Base-by-base conservation (phyloP, 2,113 vertebrate genomes). In the Nothocercus nigrocapillus region DNA sequence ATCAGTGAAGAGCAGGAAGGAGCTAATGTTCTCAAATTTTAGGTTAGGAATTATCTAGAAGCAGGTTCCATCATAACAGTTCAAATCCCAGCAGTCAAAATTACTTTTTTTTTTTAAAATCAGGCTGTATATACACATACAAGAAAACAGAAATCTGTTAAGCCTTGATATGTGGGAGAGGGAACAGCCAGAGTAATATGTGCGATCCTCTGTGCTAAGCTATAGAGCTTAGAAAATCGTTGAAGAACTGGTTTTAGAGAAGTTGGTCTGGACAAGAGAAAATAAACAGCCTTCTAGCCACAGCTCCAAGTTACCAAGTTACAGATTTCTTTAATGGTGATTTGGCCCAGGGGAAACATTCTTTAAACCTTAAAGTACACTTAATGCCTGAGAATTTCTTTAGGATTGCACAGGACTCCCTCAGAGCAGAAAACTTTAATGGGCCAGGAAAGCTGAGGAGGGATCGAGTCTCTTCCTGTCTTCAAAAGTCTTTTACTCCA, bases 171-270 rank as follows among this genome's bases (percentile, higher is more conserved):
- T 4, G 45, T 9, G 56, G 49, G 44, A 85, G 56, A 51, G 10
- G 62, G 27, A 36, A n/a, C 5, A n/a, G 59, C 38, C 45, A 56
- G 61, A 49, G 25, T 8, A 16, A 45, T 11, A n/a, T 13, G 16
- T 27, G 8, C 0, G 0, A 45, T 8, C 9, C n/a, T 6, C 17
- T 7, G 62, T 5, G 32, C 63, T 27, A 28, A 53, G 24, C 34
- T 14, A 22, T 10, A 32, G 34, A 64, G 56, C 36, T 8, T 70
- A 38, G 56, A 19, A 38, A 18, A 11, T 11, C 1, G 14, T 0
- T 24, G 14, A 69, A 32, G 66, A 69, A 45, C 14, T 22, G n/a
- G 1, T 27, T 54, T 32, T 45, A 75, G 56, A 81, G 44, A 30
- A 5, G 17, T 1, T 22, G 49, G 54, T 2, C 53, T 42, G 5